Conservation (phyloP, 2,888 invertebrate species). For the Argynnis bischoffii region DNA sequence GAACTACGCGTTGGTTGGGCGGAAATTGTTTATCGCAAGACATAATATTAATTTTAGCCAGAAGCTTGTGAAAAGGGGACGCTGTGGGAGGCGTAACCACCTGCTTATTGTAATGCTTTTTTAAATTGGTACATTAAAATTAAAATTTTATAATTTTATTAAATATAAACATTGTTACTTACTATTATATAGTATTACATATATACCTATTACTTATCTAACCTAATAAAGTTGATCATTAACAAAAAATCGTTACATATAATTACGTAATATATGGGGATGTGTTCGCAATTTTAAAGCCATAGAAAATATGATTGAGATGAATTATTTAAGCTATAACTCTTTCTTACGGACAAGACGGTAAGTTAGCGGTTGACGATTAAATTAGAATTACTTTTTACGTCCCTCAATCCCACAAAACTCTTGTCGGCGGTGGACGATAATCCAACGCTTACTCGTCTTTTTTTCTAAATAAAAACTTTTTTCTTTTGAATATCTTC, state of each 20-base stretch:
- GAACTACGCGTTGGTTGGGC: slow-evolving; percentile 53
- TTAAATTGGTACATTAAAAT: not conserved
- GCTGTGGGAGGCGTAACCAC: slow-evolving; percentile 36
- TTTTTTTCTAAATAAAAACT: slow-evolving; percentile 71
- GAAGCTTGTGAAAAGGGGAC: slow-evolving; percentile 31
- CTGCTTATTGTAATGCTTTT: slow-evolving; percentile 21
- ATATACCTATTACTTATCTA: too few species aligned
- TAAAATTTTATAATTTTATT: too few species aligned
- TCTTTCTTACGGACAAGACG: slow-evolving; percentile 24
- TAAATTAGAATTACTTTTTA: slow-evolving; percentile 45
- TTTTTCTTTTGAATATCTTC: slow-evolving; percentile 73
- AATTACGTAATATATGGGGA: too few species aligned
- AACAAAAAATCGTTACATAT: too few species aligned
- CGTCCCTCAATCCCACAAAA: slow-evolving; percentile 60
- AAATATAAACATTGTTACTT: too few species aligned
- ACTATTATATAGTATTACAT: too few species aligned
- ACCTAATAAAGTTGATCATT: too few species aligned
- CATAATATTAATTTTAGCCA: slow-evolving; percentile 27
- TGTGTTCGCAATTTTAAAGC: too few species aligned
- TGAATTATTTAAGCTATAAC: slow-evolving; percentile 19
- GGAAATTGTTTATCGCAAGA: slow-evolving; percentile 59
- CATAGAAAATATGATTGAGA: not conserved
- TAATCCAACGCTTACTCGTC: slow-evolving; percentile 74
- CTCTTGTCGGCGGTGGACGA: slow-evolving; percentile 72
- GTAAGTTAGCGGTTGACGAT: slow-evolving; percentile 33